Percentiles rank a stretch among this genome's conserved stretches.
Evolutionary conservation across 2,113 vertebrate species (phyloP).

Genomic region (Motacilla alba): DNA sequence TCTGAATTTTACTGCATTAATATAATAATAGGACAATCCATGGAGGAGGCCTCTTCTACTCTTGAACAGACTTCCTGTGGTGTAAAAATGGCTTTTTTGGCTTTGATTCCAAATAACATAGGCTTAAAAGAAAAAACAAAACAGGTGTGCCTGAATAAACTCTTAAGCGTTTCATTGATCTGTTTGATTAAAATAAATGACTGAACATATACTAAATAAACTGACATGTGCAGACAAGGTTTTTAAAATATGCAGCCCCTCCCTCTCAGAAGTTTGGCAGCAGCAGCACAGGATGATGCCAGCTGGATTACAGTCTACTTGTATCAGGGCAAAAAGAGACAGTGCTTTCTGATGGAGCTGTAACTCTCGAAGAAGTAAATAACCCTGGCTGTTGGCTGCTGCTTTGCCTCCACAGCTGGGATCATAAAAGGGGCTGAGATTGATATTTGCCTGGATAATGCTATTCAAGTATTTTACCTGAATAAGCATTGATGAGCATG

Average conservation of each 20-base stretch:
- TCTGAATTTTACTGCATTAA: neutral
- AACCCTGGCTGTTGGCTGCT: neutral
- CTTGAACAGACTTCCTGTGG: neutral
- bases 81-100: neutral
- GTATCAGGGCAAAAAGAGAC: constrained; percentile 1
- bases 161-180: constrained; percentile 12
- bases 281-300: neutral
- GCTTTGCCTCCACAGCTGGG: neutral
- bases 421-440: neutral
- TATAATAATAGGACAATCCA: neutral
- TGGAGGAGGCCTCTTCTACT: neutral
- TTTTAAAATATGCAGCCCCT: constrained; percentile 28
- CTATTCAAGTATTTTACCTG: neutral
- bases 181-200: constrained; percentile 50
- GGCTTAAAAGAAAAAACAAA: neutral
- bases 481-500: neutral
- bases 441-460: neutral
- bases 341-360: neutral
- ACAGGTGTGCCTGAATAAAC: constrained; percentile 49
- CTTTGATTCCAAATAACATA: neutral
- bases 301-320: constrained; percentile 10
- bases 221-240: constrained; percentile 25
- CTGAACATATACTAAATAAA: constrained; percentile 31
- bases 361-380: neutral
- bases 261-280: constrained; percentile 29